These are phyloP conservation scores for Harpagifer antarcticus DNA, from an alignment of 2,797 vertebrate species.

Conservation along the genomic window DNA sequence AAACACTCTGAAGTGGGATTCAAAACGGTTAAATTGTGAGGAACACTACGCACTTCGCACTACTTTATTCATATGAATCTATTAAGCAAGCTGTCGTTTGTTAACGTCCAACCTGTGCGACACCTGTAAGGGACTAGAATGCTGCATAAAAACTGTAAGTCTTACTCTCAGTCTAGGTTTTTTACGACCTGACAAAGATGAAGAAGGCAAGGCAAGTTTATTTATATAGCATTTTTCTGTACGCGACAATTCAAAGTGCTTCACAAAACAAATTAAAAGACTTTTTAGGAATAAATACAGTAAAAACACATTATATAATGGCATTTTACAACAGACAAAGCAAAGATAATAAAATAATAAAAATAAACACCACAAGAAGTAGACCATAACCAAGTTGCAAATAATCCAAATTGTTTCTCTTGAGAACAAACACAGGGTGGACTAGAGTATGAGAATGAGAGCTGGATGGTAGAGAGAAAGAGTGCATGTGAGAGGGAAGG, in stretches of 20 bases:
- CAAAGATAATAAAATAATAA: too few relatives aligned
- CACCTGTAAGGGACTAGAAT: constrained; percentile 56
- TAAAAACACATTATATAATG: too few relatives aligned
- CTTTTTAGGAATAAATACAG: too few relatives aligned
- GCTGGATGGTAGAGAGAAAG: constrained; percentile 23
- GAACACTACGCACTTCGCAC: constrained; percentile 22
- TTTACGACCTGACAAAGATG: constrained; percentile 20
- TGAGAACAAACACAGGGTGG: constrained; percentile 19
- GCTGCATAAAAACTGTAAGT: constrained; percentile 9
- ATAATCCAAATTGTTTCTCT: constrained; percentile 31
- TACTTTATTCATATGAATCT: constrained; percentile 15
- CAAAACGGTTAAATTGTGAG: constrained; percentile 24
- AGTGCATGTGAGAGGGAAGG: constrained; percentile 48
- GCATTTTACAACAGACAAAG: too few relatives aligned
- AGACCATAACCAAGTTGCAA: constrained; percentile 6
- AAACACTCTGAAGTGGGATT: constrained; percentile 38
- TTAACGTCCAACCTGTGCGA: constrained; percentile 35
- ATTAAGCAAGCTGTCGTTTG: constrained; percentile 18
- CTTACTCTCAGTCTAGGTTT: neutral
- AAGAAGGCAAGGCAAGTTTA: neutral
- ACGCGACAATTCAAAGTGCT: too few relatives aligned
- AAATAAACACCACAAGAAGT: too few relatives aligned
- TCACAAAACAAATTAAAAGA: too few relatives aligned
- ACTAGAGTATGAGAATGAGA: constrained; percentile 42
- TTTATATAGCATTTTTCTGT: too few relatives aligned